phyloP scores from a whole-genome alignment of 2,797 vertebrate genomes.

The Petrocephalus schoutedeni region DNA sequence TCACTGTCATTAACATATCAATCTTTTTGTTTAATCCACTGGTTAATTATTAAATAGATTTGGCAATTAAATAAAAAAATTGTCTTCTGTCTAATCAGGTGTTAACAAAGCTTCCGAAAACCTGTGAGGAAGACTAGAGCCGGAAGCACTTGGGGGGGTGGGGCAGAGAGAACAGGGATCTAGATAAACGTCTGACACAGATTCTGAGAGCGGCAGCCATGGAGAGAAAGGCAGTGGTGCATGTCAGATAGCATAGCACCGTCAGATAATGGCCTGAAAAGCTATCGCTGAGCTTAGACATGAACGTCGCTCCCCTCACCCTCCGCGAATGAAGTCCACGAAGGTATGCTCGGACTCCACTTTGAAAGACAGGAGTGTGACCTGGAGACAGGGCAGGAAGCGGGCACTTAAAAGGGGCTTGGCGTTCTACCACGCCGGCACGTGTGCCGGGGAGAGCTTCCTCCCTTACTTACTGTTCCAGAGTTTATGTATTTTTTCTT shows the following conservation, averaged over 20 bases:
- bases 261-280: background rate
- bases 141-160: background rate
- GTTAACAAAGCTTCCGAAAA: background rate
- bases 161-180: background rate
- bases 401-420: background rate
- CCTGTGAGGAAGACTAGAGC: background rate
- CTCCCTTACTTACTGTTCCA: constrained; percentile 72
- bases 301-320: constrained; percentile 58
- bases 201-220: background rate
- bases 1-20: background rate
- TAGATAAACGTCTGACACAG: background rate
- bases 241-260: background rate
- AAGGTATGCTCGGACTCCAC: constrained; percentile 85
- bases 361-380: constrained; percentile 82
- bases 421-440: background rate
- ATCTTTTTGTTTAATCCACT: background rate
- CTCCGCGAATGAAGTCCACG: constrained; percentile 85
- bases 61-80: background rate
- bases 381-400: constrained; percentile 53
- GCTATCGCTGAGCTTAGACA: background rate
- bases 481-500: constrained; percentile 96
- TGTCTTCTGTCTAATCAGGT: background rate
- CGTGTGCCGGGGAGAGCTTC: background rate
- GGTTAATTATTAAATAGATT: background rate
- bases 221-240: background rate